Base-by-base conservation (phyloP, 2,888 invertebrate genomes). In the Troides aeacus region DNA sequence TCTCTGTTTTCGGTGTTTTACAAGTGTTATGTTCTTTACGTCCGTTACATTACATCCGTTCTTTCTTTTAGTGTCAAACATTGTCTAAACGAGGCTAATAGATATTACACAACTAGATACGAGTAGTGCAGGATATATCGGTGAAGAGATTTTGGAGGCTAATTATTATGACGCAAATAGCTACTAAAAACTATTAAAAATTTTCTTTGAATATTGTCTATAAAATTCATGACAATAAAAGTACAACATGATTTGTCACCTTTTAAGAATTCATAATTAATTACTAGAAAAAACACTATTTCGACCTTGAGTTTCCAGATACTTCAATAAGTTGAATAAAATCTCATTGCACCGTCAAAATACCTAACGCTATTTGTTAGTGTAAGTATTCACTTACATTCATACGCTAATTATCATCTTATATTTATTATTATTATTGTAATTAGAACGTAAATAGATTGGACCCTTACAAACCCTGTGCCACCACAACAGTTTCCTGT, bases 401-500 rank as follows among this genome's bases (percentile, higher is more conserved):
- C 63, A 50, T 59, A 46, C 59, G 64, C n/a, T 60, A 68, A 60
- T 60, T 64, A 59, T 39, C 62, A 68, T 21, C 21, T 21, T 21
- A 21, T 21, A 21, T 21, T 21, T 21, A 21, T 21, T 21, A 21
- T 21, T 21, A 21, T 21, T 21, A 21, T 21, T 21, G 21, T 21
- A 66, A 63, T 66, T 66, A 56, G 63, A 30, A 30, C 57, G 62
- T 65, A 63, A 70, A 70, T 66, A 62, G 63, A 66, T 42, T 23
- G 60, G 53, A 60, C 60, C 70, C 62, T 24, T 59, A 66, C 62
- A 69, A 66, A 63, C 66, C 59, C 59, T 63, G 21, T 18, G 57
- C 17, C 57, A 60, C 63, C 30, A 60, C 64, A 61, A 67, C 64
- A 70, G 66, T 42, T 67, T 70, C 67, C 66, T 70, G 63, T 61